Conservation (phyloP, 92 coral and sea anemone genomes). For the Parazoanthus swiftii region DNA sequence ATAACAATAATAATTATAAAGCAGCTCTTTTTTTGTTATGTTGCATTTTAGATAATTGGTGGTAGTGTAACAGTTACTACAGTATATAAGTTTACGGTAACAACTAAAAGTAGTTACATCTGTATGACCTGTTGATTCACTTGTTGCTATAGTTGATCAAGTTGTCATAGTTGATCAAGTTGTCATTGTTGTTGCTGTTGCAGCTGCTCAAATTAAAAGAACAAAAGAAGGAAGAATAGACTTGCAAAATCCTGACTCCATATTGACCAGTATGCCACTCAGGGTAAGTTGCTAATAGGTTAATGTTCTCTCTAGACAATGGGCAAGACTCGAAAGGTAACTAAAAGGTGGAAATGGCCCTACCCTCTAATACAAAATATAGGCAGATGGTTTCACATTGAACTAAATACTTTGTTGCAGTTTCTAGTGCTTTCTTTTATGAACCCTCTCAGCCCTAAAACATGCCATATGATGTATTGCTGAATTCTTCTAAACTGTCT, state of each 20-base stretch:
- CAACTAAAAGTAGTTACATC: neutral
- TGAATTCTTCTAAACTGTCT: too few species aligned
- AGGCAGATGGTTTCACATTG: neutral
- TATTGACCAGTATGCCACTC: constrained; percentile 79
- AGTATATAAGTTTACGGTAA: too few species aligned
- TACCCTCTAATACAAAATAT: neutral
- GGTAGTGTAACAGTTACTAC: too few species aligned
- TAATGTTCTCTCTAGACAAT: neutral
- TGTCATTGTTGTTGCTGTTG: neutral
- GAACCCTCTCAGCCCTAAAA: too few species aligned
- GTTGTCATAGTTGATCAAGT: neutral
- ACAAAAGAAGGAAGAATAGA: constrained; percentile 96
- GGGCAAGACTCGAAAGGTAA: too few species aligned
- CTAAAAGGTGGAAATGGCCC: too few species aligned
- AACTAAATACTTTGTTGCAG: neutral
- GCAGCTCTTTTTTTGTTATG: too few species aligned
- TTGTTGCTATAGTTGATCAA: neutral
- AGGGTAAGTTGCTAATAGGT: constrained; percentile 58
- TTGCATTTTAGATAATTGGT: too few species aligned
- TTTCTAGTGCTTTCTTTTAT: neutral
- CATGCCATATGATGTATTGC: too few species aligned
- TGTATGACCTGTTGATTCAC: neutral
- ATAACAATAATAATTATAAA: too few species aligned
- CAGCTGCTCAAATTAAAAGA: constrained; percentile 95
- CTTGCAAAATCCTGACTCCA: constrained; percentile 94